Base-by-base conservation (phyloP, 2,113 vertebrate species). In the Varanus komodoensis region DNA sequence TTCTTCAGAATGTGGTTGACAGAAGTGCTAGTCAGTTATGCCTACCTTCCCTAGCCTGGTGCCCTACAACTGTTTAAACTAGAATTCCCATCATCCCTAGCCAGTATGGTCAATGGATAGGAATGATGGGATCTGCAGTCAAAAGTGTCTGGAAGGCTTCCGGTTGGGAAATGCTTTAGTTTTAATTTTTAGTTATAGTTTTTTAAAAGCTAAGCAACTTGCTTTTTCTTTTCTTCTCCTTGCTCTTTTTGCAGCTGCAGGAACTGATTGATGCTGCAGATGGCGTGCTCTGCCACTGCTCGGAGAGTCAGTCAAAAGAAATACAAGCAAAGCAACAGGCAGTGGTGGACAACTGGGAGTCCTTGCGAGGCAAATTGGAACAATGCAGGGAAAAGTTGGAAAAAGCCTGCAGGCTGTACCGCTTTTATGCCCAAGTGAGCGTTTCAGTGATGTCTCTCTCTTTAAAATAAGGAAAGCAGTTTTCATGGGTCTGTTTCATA, bases 401-500 rank as follows among this genome's bases (percentile, higher is more conserved):
- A 57, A 88, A 79, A 8, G 93, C 97, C 0, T 87, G 95, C 87
- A 96, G 96, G 83, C 96, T 97, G 82, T 96, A 98, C 80, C 86
- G 85, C 52, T 99, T 99, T 92, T 97, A 97, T 4, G 93, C 97
- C 57, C 95, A 88, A 4, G 98, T 99, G 96, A 97, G 97, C 4
- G 11, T 52, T 48, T 19, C 32, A 21, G 14, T 67, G 19, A 67
- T 87, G 83, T 77, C 6, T 67, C 82, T 69, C 64, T 4, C 0
- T 17, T 87, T 0, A 15, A 50, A 34, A 64, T 4, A 64, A 19
- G 9, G 17, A 64, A 64, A 5, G 54, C n/a, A 11, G 17, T 38
- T 74, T 64, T 44, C 29, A 50, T 23, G 23, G 17, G 73, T 38
- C 52, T 48, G 12, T n/a, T 50, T 25, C 86, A 87, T 8, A 81